Evolutionary conservation across 2,113 vertebrate species (phyloP).

Genomic region (Ptyas mucosa): DNA sequence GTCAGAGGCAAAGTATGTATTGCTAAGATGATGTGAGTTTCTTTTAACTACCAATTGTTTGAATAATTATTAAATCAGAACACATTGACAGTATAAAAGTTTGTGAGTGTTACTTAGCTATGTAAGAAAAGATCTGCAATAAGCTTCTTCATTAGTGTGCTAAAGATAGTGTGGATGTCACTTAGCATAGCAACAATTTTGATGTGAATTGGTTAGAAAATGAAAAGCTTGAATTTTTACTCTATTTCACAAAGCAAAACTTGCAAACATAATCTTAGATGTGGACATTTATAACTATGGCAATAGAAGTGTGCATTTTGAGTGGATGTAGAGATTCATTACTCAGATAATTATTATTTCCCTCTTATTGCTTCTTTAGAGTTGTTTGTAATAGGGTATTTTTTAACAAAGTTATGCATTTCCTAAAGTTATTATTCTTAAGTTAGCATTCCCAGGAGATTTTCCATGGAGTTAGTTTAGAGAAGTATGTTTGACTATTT

Average conservation of each 20-base stretch:
- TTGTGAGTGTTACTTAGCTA: background rate
- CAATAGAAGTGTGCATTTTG: background rate
- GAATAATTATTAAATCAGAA: conserved; percentile 25
- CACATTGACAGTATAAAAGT: background rate
- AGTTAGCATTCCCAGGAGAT: background rate
- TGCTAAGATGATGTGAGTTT: background rate
- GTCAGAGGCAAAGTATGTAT: background rate
- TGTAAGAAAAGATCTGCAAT: background rate
- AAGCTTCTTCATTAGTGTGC: background rate
- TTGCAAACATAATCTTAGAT: background rate
- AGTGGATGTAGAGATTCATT: background rate
- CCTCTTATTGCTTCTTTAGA: background rate
- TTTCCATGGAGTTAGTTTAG: background rate
- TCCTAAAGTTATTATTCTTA: background rate
- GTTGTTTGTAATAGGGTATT: background rate
- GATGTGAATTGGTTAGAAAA: background rate
- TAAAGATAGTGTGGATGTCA: background rate
- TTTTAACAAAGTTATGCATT: background rate
- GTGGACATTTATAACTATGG: background rate
- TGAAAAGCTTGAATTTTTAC: background rate
- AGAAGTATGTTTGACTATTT: background rate
- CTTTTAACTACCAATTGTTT: conserved; percentile 13
- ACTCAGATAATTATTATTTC: background rate
- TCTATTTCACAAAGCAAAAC: background rate
- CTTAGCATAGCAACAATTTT: background rate